Conservation (phyloP, 2,113 vertebrate species). For the Zosterops japonicus region DNA sequence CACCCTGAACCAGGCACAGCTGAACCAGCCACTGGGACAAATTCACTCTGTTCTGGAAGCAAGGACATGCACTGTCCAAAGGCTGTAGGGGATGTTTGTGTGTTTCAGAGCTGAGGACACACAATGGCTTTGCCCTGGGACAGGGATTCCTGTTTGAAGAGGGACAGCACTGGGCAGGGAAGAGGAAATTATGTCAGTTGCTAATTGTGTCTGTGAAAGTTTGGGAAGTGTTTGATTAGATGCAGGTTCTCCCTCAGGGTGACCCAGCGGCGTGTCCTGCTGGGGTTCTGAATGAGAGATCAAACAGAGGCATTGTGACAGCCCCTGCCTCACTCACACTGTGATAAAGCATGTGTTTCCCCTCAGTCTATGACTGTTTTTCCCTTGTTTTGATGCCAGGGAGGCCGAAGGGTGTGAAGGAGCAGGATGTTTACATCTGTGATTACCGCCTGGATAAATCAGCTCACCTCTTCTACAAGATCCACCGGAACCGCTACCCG, state of each 20-base stretch:
- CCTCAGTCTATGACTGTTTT: not conserved
- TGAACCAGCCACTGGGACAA: not conserved
- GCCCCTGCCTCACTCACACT: not conserved
- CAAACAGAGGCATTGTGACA: not conserved
- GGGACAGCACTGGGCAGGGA: not conserved
- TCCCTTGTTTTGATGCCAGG: conserved; percentile 70
- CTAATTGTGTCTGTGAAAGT: not conserved
- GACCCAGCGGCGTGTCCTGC: not conserved
- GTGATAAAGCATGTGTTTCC: not conserved
- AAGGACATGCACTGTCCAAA: not conserved
- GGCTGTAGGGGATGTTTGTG: rapidly evolving
- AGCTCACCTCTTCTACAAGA: conserved; percentile 98
- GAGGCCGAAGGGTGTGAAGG: conserved; percentile 92
- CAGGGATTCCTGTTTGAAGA: not conserved
- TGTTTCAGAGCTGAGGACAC: not conserved
- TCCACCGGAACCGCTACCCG: conserved; percentile 95
- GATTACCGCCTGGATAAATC: conserved; percentile 98
- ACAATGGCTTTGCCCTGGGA: rapidly evolving
- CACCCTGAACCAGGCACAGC: not conserved
- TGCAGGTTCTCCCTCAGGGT: not conserved
- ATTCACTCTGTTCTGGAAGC: not conserved
- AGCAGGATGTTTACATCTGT: conserved; percentile 97
- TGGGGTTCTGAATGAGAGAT: not conserved
- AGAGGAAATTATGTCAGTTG: not conserved
- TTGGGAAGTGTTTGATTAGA: not conserved